These are phyloP conservation scores for Mirza zaza DNA, from an alignment of 2,113 vertebrate genomes.

Conservation along the genomic window DNA sequence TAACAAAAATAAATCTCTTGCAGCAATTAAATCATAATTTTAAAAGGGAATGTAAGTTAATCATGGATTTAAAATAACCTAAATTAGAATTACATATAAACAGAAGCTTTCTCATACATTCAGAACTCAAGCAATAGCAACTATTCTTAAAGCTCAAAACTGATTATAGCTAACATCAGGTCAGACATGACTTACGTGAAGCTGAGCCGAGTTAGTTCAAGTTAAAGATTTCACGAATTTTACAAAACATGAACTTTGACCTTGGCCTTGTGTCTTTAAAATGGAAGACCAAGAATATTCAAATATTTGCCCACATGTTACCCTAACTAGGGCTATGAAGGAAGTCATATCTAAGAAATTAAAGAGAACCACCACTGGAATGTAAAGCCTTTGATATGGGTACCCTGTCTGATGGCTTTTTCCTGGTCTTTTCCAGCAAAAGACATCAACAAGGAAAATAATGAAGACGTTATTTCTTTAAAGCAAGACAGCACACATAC, in stretches of 20 bases:
- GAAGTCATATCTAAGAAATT: constrained; percentile 55
- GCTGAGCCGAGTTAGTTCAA: constrained; percentile 78
- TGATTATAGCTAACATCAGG: constrained; percentile 72
- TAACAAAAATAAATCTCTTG: constrained; percentile 77
- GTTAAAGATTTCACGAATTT: constrained; percentile 70
- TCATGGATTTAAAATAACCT: constrained; percentile 71
- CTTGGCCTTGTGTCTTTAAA: constrained; percentile 56
- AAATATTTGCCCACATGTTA: constrained; percentile 20
- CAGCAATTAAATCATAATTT: constrained; percentile 68
- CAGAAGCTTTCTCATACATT: constrained; percentile 63
- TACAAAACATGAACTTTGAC: constrained; percentile 62
- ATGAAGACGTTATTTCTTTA: constrained; percentile 70
- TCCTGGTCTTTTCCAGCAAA: constrained; percentile 65
- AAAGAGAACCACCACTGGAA: constrained; percentile 65
- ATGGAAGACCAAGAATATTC: constrained; percentile 60
- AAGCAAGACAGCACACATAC: constrained; percentile 55
- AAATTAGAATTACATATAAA: constrained; percentile 73
- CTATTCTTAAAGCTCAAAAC: constrained; percentile 72
- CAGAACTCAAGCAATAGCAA: constrained; percentile 77
- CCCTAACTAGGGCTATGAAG: constrained; percentile 42
- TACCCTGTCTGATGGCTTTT: constrained; percentile 52
- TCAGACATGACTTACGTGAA: constrained; percentile 68
- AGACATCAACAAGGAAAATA: constrained; percentile 65
- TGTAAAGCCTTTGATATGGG: constrained; percentile 54
- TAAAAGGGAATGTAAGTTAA: constrained; percentile 73